Conservation (phyloP, 2,797 vertebrate genomes). For the Enteromius trimaculatus region DNA sequence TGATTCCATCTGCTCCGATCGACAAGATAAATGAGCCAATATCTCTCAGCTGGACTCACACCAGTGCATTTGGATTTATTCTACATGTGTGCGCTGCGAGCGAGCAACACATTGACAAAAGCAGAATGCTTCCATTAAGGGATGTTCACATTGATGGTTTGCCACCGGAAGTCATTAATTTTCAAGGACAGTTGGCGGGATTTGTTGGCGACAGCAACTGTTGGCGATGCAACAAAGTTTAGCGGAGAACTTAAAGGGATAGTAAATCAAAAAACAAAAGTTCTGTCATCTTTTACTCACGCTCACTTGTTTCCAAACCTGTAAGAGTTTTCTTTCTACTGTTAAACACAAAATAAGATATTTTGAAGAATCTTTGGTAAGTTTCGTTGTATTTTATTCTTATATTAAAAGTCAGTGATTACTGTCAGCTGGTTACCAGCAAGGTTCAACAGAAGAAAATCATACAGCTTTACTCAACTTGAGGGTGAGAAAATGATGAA, state of each 20-base stretch:
- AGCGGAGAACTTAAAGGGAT: background rate
- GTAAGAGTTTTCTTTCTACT: background rate
- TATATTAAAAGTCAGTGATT: background rate
- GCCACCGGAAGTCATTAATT: slow-evolving; percentile 2
- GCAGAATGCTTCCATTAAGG: slow-evolving; percentile 5
- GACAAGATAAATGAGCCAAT: slow-evolving; percentile 71
- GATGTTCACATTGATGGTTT: slow-evolving; percentile 2
- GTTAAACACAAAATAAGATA: background rate
- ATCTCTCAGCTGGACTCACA: slow-evolving; percentile 44
- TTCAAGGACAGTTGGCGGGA: slow-evolving; percentile 2
- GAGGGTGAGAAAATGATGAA: background rate
- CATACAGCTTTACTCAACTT: background rate
- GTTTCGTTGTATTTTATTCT: background rate
- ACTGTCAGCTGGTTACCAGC: background rate
- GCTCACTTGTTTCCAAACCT: background rate
- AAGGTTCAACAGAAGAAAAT: background rate
- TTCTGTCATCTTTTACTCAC: background rate
- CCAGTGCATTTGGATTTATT: slow-evolving; percentile 40
- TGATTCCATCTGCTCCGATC: slow-evolving; percentile 52
- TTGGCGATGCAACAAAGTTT: slow-evolving; percentile 8
- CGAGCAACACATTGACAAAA: slow-evolving; percentile 2
- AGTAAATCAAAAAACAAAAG: background rate
- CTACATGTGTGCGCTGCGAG: slow-evolving; percentile 16
- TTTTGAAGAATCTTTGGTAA: background rate
- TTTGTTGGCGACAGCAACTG: background rate